Conservation (phyloP, 2,113 vertebrate species). For the Oryzias curvinotus region DNA sequence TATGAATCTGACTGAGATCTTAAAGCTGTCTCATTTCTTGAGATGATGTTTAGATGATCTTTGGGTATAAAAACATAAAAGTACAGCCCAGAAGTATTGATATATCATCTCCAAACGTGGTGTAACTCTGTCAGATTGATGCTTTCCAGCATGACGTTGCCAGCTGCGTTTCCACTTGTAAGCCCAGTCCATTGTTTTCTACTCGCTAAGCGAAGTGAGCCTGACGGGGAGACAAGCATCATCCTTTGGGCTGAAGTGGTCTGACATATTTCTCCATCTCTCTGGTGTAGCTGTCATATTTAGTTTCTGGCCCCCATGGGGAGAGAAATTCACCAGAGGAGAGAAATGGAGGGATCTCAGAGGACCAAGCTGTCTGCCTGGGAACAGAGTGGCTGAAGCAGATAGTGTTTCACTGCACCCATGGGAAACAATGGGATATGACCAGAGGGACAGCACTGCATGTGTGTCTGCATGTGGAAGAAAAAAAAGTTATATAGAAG, state of each 20-base stretch:
- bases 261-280: constrained; percentile 60
- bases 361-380: constrained; percentile 60
- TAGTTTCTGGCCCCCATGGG: constrained; percentile 65
- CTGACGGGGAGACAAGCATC: constrained; percentile 19
- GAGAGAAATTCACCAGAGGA: constrained; percentile 42
- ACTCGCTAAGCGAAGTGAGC: constrained; percentile 3
- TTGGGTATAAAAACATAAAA: not conserved
- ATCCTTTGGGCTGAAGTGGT: constrained; percentile 41
- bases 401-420: constrained; percentile 69
- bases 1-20: too few species aligned
- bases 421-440: constrained; percentile 55
- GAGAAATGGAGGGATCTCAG: constrained; percentile 50
- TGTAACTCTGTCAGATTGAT: not conserved
- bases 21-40: too few species aligned
- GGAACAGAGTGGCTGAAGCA: constrained; percentile 59
- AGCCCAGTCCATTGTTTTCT: not conserved
- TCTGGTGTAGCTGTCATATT: constrained; percentile 65
- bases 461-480: constrained; percentile 16
- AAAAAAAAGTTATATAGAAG: constrained; percentile 11
- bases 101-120: not conserved
- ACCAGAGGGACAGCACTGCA: constrained; percentile 50
- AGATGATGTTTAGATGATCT: constrained; percentile 3
- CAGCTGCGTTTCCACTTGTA: not conserved
- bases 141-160: not conserved
- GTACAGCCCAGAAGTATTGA: not conserved